Evolutionary conservation across 2,797 vertebrate genomes (phyloP).

Genomic region (Vespertilio murinus): DNA sequence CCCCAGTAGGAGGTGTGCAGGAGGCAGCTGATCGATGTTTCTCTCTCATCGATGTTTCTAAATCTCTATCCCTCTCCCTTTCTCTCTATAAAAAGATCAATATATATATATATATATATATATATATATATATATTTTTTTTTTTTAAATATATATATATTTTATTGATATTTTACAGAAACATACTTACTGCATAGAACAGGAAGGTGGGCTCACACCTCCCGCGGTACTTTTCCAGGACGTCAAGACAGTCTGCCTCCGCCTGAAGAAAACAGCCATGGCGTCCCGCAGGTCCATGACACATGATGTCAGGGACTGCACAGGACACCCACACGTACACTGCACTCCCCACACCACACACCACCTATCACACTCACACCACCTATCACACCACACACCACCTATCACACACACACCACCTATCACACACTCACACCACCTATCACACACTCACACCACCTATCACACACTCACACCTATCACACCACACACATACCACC

Average conservation of each 20-base stretch:
- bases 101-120: too few species aligned
- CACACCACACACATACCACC: background rate
- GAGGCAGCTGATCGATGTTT: too few species aligned
- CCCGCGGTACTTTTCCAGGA: constrained; percentile 91
- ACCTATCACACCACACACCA: background rate
- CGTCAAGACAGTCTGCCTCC: constrained; percentile 91
- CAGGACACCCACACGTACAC: background rate
- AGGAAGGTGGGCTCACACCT: constrained; percentile 95
- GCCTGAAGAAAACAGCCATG: constrained; percentile 85
- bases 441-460: background rate
- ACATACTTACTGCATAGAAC: constrained; percentile 92
- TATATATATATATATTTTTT: too few species aligned
- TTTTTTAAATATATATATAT: too few species aligned
- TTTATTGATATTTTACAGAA: too few species aligned
- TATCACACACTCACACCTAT: background rate
- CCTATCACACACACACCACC: background rate
- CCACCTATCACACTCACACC: background rate
- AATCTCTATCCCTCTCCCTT: too few species aligned
- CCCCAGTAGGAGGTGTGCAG: too few species aligned
- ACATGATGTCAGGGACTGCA: accelerated
- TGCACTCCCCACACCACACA: background rate
- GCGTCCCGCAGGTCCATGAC: background rate
- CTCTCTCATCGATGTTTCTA: too few species aligned
- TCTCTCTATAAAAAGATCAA: too few species aligned
- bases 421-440: background rate